Evolutionary conservation across 2,797 vertebrate genomes (phyloP), one percentile per base, ranked within the genome.

Genomic region (Heliangelus exortis): DNA sequence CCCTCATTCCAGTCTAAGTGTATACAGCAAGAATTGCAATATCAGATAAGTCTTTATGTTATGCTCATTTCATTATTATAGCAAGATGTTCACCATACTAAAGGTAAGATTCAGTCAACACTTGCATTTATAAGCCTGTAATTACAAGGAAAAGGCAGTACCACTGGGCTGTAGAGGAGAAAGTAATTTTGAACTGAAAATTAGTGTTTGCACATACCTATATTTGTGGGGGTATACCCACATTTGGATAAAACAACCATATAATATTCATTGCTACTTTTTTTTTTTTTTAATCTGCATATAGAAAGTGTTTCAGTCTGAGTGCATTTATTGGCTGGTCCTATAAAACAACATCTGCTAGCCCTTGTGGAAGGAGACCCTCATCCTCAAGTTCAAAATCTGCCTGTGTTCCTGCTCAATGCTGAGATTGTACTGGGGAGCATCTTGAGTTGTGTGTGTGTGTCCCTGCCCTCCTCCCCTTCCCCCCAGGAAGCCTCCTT

Each of bases 1-100:
- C 95, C 86, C 95, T 97, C 93, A 95, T 96, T 98, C 97, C 94
- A 95, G 95, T 84, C 95, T 95, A 97, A 98, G 96, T 97, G 93
- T 92, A 96, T 95, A 97, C 87, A 94, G 69, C 85, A 83, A 90
- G 87, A 95, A 96, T 92, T 93, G 75, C 67, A 91, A 95, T 96
- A 94, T 95, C 71, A 94, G 93, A 75, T 93, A 94, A 97, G 94
- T 90, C 88, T 95, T 96, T 89, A 84, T 84, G 84, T 85, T 95
- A 77, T 92, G 84, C 72, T 96, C 22, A n/a, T 95, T 95, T 91
- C 61, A 83, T 92, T 93, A 84, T 80, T 93, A 68, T 19, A 89
- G 76, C 63, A 91, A 91, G 63, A 94, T 82, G 43, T 58, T 96
- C 65, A 47, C 72, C 31, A 4, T 67, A 18, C 67, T 57, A 22